Percentiles rank a stretch among this genome's conserved stretches.
Conservation (phyloP, 1,140 invertebrate species). For the Trichonephila inaurata region DNA sequence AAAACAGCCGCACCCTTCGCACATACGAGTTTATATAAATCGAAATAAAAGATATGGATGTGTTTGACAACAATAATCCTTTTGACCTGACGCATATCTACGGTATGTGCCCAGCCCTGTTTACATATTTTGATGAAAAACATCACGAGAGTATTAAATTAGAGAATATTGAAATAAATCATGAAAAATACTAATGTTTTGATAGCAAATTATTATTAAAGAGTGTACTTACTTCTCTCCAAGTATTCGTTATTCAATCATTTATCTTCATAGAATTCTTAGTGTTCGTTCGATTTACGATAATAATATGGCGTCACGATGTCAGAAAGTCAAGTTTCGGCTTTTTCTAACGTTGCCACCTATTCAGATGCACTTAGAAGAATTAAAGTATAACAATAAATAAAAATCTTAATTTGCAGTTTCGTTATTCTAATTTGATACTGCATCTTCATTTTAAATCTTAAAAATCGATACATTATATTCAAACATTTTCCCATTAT, state of each 20-base stretch:
- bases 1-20: not conserved
- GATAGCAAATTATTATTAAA: not conserved
- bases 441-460: too few species aligned
- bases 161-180: not conserved
- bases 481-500: too few species aligned
- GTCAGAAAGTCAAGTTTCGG: slow-evolving; percentile 24
- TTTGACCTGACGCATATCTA: slow-evolving; percentile 7
- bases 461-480: too few species aligned
- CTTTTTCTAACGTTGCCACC: not conserved
- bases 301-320: slow-evolving; percentile 39
- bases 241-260: not conserved
- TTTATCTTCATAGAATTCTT: not conserved
- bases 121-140: slow-evolving; percentile 29
- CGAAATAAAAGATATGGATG: not conserved
- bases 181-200: not conserved
- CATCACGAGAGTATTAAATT: not conserved
- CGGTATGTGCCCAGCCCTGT: slow-evolving; percentile 48
- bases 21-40: not conserved
- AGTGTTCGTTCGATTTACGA: slow-evolving; percentile 38
- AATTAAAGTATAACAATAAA: not conserved
- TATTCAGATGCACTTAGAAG: not conserved
- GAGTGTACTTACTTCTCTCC: not conserved
- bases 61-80: not conserved
- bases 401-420: too few species aligned
- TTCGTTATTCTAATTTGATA: too few species aligned